phyloP scores from a whole-genome alignment of 2,888 invertebrate species.

The Callinectes sapidus region DNA sequence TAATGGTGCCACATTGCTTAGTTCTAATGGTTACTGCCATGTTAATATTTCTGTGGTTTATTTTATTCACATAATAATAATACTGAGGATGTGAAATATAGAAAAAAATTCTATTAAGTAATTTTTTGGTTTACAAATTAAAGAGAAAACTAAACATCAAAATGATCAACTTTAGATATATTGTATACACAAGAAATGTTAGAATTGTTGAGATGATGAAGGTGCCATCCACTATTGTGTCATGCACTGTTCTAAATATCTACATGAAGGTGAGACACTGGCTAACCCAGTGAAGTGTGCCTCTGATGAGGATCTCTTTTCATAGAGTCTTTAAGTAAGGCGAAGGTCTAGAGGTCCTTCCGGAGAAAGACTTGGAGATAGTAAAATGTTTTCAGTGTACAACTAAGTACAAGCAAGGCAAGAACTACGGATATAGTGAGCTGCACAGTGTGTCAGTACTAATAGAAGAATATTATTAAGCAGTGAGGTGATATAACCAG shows the following conservation, averaged over 20 bases:
- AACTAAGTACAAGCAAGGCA: not conserved
- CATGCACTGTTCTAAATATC: not conserved
- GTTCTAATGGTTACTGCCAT: no score
- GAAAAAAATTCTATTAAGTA: no score
- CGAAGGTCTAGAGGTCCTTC: not conserved
- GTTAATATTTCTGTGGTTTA: no score
- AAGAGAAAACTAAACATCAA: no score
- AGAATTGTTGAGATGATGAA: not conserved
- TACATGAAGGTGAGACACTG: not conserved
- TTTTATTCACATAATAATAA: no score
- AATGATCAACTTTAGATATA: no score
- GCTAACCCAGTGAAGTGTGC: not conserved
- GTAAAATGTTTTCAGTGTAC: not conserved
- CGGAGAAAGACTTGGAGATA: not conserved
- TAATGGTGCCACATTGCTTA: no score
- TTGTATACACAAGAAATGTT: no score
- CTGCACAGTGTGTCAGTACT: not conserved
- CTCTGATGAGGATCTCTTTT: not conserved
- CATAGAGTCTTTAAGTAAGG: not conserved
- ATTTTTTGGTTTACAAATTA: no score
- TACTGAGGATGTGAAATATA: no score
- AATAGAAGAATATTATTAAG: not conserved
- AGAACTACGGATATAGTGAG: not conserved
- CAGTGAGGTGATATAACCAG: not conserved
- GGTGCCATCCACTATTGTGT: not conserved